Conservation (phyloP, 2,797 vertebrate species). For the Chromis chromis region DNA sequence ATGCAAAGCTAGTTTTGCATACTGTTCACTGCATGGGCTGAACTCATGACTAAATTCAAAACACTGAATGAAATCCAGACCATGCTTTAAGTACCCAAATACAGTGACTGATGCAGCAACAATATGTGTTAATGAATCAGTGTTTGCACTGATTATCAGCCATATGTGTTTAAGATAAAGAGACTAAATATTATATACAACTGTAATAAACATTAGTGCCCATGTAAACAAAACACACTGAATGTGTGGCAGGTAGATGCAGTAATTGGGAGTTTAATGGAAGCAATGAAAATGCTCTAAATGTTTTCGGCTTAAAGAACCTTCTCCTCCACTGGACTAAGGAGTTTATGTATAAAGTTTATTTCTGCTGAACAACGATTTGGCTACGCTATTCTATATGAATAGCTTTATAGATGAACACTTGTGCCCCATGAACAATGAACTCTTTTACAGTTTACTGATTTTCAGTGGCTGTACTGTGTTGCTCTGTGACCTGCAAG, state of each 20-base stretch:
- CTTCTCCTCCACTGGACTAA: no score
- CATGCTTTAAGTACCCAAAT: conserved; percentile 18
- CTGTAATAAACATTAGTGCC: not conserved
- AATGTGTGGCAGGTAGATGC: not conserved
- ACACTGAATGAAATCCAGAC: conserved; percentile 21
- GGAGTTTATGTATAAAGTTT: not conserved
- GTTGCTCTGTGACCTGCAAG: conserved; percentile 21
- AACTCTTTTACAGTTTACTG: conserved; percentile 17
- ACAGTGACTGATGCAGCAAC: not conserved
- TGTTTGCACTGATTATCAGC: not conserved
- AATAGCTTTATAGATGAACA: not conserved
- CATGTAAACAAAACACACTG: not conserved
- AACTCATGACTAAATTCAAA: conserved; percentile 17
- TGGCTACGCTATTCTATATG: not conserved
- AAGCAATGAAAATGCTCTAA: not conserved
- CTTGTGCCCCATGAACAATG: not conserved
- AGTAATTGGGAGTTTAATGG: not conserved
- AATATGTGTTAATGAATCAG: not conserved
- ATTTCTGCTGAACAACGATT: conserved; percentile 1
- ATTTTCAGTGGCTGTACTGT: conserved; percentile 2
- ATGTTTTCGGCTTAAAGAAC: not conserved
- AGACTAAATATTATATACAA: not conserved
- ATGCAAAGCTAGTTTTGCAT: conserved; percentile 38
- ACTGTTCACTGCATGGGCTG: not conserved
- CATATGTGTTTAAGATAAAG: not conserved